Evolutionary conservation across 2,888 invertebrate genomes (phyloP).

Genomic region (Cylloceria caligata): DNA sequence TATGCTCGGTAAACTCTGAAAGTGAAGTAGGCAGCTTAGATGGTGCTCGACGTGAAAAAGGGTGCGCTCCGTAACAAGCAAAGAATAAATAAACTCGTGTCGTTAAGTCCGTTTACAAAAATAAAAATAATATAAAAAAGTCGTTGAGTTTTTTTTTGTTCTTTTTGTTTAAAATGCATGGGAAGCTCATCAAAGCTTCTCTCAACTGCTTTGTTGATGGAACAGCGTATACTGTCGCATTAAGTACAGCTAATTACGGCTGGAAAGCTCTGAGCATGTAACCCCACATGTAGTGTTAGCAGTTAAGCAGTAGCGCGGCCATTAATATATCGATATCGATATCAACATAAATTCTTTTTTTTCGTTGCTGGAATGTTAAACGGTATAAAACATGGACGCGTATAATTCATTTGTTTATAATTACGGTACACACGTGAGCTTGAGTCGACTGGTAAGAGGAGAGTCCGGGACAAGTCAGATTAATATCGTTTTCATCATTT

Average conservation of each 20-base stretch:
- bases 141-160: constrained; percentile 1
- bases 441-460: background rate
- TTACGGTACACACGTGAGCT: constrained; percentile 21
- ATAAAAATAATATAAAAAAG: constrained; percentile 2
- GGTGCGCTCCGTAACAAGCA: background rate
- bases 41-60: background rate
- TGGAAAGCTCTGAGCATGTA: constrained; percentile 50
- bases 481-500: background rate
- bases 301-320: constrained; percentile 16
- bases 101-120: background rate
- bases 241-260: constrained; percentile 66
- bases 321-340: constrained; percentile 54
- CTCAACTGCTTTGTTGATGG: constrained; percentile 61
- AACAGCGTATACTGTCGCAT: constrained; percentile 69
- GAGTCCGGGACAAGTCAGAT: background rate
- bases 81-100: constrained; percentile 9
- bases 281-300: constrained; percentile 29
- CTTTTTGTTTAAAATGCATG: too few relatives aligned
- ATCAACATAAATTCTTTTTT: constrained; percentile 78
- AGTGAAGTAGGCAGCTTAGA: background rate
- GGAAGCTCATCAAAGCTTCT: constrained; percentile 58
- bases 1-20: constrained; percentile 1
- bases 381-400: constrained; percentile 34
- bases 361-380: constrained; percentile 71
- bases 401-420: constrained; percentile 23